Evolutionary conservation across 2,888 invertebrate genomes (phyloP).

Genomic region (Colostygia pectinataria): DNA sequence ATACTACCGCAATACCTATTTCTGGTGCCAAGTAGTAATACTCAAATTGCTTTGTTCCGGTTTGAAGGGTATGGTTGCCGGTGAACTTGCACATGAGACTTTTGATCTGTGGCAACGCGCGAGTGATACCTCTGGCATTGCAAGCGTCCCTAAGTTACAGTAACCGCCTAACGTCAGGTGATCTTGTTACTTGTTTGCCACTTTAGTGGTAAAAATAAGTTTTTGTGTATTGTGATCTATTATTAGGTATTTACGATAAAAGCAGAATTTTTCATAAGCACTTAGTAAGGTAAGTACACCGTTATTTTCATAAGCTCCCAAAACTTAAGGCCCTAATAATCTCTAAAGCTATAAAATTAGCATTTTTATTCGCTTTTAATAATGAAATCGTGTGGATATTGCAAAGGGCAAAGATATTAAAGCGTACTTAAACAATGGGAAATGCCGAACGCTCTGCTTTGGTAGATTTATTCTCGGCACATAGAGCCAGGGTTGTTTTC

Average conservation of each 20-base stretch:
- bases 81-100: too few relatives aligned
- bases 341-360: conserved; percentile 29
- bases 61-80: too few relatives aligned
- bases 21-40: too few relatives aligned
- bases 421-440: conserved; percentile 11
- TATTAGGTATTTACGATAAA: conserved; percentile 6
- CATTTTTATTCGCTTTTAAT: conserved; percentile 35
- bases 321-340: conserved; percentile 25
- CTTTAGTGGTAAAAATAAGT: too few relatives aligned
- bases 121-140: too few relatives aligned
- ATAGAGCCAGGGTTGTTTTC: conserved; percentile 5
- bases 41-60: too few relatives aligned
- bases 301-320: conserved; percentile 23
- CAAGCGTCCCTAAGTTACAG: too few relatives aligned
- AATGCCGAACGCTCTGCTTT: conserved; percentile 10
- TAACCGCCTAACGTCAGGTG: too few relatives aligned
- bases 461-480: conserved; percentile 12
- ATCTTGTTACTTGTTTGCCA: too few relatives aligned
- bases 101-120: too few relatives aligned
- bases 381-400: conserved; percentile 31
- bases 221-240: too few relatives aligned
- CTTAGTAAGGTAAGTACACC: conserved; percentile 17
- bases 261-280: background rate
- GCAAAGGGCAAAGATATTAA: conserved; percentile 25
- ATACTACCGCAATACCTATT: too few relatives aligned